Evolutionary conservation across 2,113 vertebrate species (phyloP).

Genomic region (Chionomys nivalis): DNA sequence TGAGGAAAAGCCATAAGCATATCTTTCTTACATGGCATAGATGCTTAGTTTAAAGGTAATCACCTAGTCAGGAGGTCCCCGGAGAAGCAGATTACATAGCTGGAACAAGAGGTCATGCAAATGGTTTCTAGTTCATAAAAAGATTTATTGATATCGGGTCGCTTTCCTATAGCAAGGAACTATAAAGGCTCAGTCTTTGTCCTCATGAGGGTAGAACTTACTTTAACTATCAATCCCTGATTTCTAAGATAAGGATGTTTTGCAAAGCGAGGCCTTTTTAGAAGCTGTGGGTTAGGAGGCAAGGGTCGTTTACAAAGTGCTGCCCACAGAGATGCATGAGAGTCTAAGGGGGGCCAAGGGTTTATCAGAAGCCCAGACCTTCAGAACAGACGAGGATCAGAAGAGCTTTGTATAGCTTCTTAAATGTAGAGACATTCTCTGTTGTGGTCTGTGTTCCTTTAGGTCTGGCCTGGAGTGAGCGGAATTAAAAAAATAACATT

Average conservation of each 20-base stretch:
- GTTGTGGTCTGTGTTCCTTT: neutral
- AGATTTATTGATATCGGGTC: slow-evolving; percentile 40
- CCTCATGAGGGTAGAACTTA: neutral
- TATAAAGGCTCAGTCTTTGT: slow-evolving; percentile 31
- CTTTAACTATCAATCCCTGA: slow-evolving; percentile 24
- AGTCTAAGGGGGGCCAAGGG: neutral
- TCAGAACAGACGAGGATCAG: neutral
- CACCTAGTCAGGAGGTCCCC: slow-evolving; percentile 22
- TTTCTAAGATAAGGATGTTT: slow-evolving; percentile 47
- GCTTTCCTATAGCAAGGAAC: slow-evolving; percentile 47
- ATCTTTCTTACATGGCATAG: slow-evolving; percentile 17
- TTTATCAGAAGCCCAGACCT: slow-evolving; percentile 17
- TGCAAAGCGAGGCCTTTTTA: neutral
- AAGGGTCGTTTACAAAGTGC: slow-evolving; percentile 27
- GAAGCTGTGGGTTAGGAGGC: neutral
- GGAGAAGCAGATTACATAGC: slow-evolving; percentile 41
- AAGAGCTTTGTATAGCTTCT: neutral
- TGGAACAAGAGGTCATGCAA: slow-evolving; percentile 5
- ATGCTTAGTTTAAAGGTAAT: slow-evolving; percentile 55
- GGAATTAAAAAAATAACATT: neutral
- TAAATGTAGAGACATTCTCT: neutral
- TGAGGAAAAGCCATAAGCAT: slow-evolving; percentile 57
- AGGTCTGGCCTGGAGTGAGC: neutral
- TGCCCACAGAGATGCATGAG: neutral
- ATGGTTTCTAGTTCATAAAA: slow-evolving; percentile 41